Percentiles rank a stretch among this genome's conserved stretches.
Evolutionary conservation across 2,113 vertebrate genomes (phyloP).

Genomic region (Halcyon malimbica): DNA sequence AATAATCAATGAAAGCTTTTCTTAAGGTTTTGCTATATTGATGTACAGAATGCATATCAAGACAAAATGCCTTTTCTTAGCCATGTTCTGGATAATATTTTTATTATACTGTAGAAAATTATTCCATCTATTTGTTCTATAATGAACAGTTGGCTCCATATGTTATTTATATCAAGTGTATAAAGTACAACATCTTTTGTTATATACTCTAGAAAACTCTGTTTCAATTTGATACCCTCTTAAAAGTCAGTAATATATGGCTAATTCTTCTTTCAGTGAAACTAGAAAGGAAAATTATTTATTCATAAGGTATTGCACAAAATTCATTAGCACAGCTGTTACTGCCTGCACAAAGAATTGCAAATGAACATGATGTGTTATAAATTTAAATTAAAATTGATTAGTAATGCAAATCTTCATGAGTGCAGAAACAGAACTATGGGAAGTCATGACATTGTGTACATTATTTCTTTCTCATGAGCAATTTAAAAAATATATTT

Average conservation of each 20-base stretch:
- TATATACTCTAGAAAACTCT: not conserved
- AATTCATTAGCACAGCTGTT: slow-evolving; percentile 71
- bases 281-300: slow-evolving; percentile 47
- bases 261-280: not conserved
- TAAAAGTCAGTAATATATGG: not conserved
- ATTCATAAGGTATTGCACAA: slow-evolving; percentile 52
- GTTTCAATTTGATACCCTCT: not conserved
- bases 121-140: not conserved
- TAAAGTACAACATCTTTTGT: not conserved
- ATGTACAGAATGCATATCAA: not conserved
- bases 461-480: not conserved
- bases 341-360: slow-evolving; percentile 55
- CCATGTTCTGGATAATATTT: not conserved
- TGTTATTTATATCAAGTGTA: not conserved
- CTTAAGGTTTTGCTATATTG: not conserved
- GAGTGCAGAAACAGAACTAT: slow-evolving; percentile 15
- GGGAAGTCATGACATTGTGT: slow-evolving; percentile 40
- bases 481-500: not conserved
- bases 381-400: slow-evolving; percentile 72
- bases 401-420: slow-evolving; percentile 63
- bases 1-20: not conserved
- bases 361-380: slow-evolving; percentile 53
- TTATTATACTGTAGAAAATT: not conserved
- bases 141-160: not conserved
- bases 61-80: not conserved